Base-by-base conservation (phyloP, 2,888 invertebrate genomes). In the Brachyopa scutellaris region DNA sequence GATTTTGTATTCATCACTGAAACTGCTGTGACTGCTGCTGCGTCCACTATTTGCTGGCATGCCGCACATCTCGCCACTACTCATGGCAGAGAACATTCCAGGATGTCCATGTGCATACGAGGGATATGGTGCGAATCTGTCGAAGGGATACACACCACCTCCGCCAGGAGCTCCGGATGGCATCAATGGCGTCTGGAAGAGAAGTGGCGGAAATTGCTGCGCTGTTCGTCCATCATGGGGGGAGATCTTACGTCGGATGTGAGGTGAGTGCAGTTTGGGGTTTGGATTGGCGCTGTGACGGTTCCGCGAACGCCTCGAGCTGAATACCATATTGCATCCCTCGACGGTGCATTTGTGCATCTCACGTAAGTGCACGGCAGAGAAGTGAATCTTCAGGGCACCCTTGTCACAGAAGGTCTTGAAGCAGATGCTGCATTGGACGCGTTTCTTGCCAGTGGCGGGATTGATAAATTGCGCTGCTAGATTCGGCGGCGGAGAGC, bases 341-440 rank as follows among this genome's bases (percentile, higher is more conserved):
- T 97, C 97, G 51, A 99, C 98, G 11, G 99, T 98, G 91, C 99
- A 99, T 92, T 97, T 97, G 92, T 99, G 99, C 99, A 99, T 99
- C 92, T 99, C 99, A 61, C 98, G 94, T 86, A 99, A 91, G 90
- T 99, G 99, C 82, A 99, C 99, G 15, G 99, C 99, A 76, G 97
- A 98, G 91, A 98, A 99, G 90, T 99, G 99, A 64, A 99, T 99
- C 92, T 99, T 99, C 64, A 99, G 92, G 42, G 99, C 99, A 84
- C 99, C 99, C 91, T 99, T 99, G 92, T 99, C 99, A 93, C 99
- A 99, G 91, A 99, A 99, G 74, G 98, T 98, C 91, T 99, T 99
- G 85, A 98, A 93, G 91, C 99, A 99, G 80, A 98, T 97, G 89
- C 97, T 97, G 92, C 99, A 99, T 92, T 98, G 97, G 80, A 99